phyloP scores from a whole-genome alignment of 1,140 invertebrate species.

The Mamestra configurata region DNA sequence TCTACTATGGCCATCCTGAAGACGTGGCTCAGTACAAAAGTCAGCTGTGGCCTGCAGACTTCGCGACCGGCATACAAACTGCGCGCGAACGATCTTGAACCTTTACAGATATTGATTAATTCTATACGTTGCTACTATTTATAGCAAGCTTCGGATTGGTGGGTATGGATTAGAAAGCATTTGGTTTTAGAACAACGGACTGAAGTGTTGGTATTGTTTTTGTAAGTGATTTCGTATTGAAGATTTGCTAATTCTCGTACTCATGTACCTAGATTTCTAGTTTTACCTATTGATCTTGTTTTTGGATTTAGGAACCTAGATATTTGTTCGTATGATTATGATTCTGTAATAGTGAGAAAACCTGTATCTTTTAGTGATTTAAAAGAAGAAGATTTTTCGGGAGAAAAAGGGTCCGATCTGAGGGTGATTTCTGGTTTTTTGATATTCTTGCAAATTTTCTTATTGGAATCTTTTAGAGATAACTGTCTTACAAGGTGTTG shows the following conservation, averaged over 20 bases:
- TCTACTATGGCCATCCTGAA: not conserved
- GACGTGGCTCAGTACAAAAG: not conserved
- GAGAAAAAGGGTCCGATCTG: too few relatives aligned
- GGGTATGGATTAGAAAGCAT: not conserved
- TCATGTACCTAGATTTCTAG: too few relatives aligned
- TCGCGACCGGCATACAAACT: conserved; percentile 8
- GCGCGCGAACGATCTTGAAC: conserved; percentile 26
- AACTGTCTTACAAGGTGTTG: not conserved
- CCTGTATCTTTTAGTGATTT: too few relatives aligned
- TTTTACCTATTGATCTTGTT: too few relatives aligned
- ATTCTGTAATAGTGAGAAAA: too few relatives aligned
- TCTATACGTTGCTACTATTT: not conserved
- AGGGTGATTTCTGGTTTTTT: not conserved
- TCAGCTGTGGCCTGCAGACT: conserved; percentile 23
- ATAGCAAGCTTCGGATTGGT: not conserved
- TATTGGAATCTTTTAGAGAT: not conserved
- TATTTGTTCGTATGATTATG: too few relatives aligned
- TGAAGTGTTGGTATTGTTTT: too few relatives aligned
- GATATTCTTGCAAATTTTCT: not conserved
- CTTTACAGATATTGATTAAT: conserved; percentile 35
- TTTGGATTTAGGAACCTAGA: too few relatives aligned
- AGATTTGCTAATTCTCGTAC: too few relatives aligned
- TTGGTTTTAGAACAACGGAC: too few relatives aligned
- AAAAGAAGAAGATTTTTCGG: too few relatives aligned
- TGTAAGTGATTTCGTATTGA: too few relatives aligned